phyloP scores from a whole-genome alignment of 2,113 vertebrate genomes.

The Stegostoma tigrinum region DNA sequence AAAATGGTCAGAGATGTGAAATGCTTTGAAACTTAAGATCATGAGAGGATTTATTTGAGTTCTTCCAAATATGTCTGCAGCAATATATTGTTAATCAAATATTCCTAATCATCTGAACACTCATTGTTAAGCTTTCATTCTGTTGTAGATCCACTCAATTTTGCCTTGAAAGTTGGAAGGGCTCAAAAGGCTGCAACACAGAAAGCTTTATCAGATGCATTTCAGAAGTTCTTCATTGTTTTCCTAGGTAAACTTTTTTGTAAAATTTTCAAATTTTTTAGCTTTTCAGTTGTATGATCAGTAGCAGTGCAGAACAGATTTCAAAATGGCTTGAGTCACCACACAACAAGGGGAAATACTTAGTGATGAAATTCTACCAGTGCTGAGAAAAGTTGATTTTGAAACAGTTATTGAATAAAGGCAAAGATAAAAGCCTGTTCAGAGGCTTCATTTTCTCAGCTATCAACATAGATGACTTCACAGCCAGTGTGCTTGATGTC shows the following conservation, averaged over 20 bases:
- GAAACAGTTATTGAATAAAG: not conserved
- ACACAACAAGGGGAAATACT: not conserved
- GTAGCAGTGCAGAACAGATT: not conserved
- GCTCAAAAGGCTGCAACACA: constrained; percentile 56
- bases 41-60: not conserved
- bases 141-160: constrained; percentile 49
- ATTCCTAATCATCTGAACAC: not conserved
- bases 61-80: not conserved
- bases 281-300: not conserved
- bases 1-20: not conserved
- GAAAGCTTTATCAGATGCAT: constrained; percentile 57
- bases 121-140: constrained; percentile 6
- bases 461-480: not conserved
- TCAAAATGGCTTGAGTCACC: not conserved
- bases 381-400: not conserved
- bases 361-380: not conserved
- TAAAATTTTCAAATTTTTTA: not conserved
- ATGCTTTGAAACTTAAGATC: not conserved
- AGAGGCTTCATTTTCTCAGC: not conserved
- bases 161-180: constrained; percentile 46
- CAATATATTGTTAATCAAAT: not conserved
- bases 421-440: not conserved
- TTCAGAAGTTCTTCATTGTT: constrained; percentile 62
- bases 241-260: constrained; percentile 51
- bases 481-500: not conserved